phyloP scores from a whole-genome alignment of 2,797 vertebrate genomes.

The Glyptemys insculpta region DNA sequence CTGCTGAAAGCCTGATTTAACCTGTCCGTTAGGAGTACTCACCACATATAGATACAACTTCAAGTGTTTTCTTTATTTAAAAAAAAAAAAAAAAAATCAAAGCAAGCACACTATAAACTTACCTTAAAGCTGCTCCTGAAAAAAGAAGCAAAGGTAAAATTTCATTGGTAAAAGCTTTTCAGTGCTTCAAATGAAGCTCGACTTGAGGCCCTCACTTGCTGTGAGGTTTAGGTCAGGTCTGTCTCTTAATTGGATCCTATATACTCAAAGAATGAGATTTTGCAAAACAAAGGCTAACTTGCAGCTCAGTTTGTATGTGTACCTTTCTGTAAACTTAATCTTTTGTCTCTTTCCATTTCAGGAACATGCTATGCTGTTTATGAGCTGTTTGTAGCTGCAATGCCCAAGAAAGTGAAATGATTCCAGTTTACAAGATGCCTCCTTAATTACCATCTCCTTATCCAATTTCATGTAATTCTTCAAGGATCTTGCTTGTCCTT shows the following conservation, averaged over 20 bases:
- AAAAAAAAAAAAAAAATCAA: too few relatives aligned
- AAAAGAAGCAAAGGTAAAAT: background rate
- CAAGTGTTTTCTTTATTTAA: background rate
- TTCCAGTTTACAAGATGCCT: slow-evolving; percentile 23
- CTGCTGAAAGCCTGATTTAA: background rate
- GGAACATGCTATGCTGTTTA: slow-evolving; percentile 86
- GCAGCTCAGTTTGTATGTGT: background rate
- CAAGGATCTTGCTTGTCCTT: slow-evolving; percentile 73
- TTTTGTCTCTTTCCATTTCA: slow-evolving; percentile 76
- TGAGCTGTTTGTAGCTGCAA: slow-evolving; percentile 80
- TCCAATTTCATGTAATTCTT: slow-evolving; percentile 66
- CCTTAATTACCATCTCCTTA: slow-evolving; percentile 34
- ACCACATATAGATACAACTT: background rate
- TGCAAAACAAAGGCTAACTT: background rate
- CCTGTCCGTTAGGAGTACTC: background rate
- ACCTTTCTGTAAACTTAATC: slow-evolving; percentile 32
- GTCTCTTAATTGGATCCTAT: background rate
- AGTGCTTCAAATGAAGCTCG: background rate
- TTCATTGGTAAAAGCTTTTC: background rate
- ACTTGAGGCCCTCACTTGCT: background rate
- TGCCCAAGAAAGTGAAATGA: slow-evolving; percentile 88
- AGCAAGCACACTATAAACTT: too few relatives aligned
- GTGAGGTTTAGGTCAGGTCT: background rate
- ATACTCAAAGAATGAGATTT: background rate
- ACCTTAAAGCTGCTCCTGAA: background rate